These are phyloP conservation scores for Lissonota sp. DNA, from an alignment of 2,888 invertebrate genomes.

Conservation along the genomic window DNA sequence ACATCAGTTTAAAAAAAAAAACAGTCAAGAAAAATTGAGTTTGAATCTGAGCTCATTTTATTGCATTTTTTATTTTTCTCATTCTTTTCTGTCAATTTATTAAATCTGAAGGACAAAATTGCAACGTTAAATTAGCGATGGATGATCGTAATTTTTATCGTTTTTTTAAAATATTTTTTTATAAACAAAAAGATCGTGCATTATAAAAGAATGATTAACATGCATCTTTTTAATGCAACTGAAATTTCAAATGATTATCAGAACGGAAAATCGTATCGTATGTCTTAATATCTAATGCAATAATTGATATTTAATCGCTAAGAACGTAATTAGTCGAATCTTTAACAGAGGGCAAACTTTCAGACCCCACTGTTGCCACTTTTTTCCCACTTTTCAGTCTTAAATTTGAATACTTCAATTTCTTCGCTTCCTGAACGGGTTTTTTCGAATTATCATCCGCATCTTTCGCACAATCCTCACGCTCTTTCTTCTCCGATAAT, in stretches of 20 bases:
- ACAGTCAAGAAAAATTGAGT: no score
- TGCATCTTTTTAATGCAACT: no score
- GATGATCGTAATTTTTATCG: background rate
- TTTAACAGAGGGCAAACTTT: conserved; percentile 1
- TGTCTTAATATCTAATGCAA: conserved; percentile 9
- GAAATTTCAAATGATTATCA: no score
- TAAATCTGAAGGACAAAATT: background rate
- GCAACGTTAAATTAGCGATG: conserved; percentile 42
- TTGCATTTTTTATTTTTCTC: no score
- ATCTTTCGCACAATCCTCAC: conserved; percentile 16
- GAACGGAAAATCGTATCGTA: no score
- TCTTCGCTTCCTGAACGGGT: conserved; percentile 37
- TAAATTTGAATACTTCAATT: conserved; percentile 62
- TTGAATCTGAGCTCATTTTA: no score
- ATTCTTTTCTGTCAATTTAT: no score
- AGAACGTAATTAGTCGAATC: conserved; percentile 15
- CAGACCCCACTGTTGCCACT: background rate
- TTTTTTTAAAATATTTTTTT: background rate
- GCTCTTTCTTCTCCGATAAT: conserved; percentile 64
- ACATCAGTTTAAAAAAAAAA: no score
- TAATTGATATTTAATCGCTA: conserved; percentile 7
- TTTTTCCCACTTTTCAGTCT: conserved; percentile 33
- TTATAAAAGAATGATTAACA: background rate
- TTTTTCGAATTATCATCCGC: background rate
- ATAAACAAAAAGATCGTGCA: background rate